Evolutionary conservation across 2,113 vertebrate species (phyloP), one percentile per base, ranked within the genome.

Genomic region (Alouatta palliata): DNA sequence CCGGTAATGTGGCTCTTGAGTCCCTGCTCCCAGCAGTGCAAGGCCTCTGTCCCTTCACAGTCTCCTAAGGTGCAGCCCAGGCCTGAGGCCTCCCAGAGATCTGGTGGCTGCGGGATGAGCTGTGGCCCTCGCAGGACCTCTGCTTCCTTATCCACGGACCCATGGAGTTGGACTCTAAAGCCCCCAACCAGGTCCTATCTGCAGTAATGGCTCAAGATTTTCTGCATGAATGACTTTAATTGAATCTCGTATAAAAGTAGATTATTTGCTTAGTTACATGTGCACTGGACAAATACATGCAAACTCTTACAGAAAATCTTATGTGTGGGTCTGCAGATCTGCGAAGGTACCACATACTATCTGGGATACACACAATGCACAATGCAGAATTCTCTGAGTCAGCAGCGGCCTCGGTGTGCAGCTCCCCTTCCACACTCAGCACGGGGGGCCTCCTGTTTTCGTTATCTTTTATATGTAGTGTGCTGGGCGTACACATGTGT

Each of bases 101-200:
- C 4, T 6, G 0, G 16, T 14, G 1, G 52, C 21, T 23, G 45
- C n/a, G 3, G 12, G 27, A 8, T 11, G 8, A n/a, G 19, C 16
- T 4, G 20, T 8, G 40, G 7, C 21, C 47, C 61, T 37, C 27
- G 6, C 3, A 6, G 12, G 52, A 11, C 27, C 19, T 70, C 49
- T 21, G 12, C 45, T 17, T n/a, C 43, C 23, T 13, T n/a, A 4
- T 8, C 49, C 2, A 1, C 2, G n/a, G 27, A 20, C 14, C 9
- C 9, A 64, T 0, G 19, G 64, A 32, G 21, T 6, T 20, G 1
- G 12, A 54, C 37, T 35, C 37, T 19, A 30, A n/a, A 27, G 17
- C 16, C 6, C 2, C 0, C 0, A 1, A 12, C 23, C 11, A 0
- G 17, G 45, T 40, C 47, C 6, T 35, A 9, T 3, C 61, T 12